Evolutionary conservation across 2,888 invertebrate genomes (phyloP), one percentile per base, ranked within the genome.

Genomic region (Drosophila histrio): DNA sequence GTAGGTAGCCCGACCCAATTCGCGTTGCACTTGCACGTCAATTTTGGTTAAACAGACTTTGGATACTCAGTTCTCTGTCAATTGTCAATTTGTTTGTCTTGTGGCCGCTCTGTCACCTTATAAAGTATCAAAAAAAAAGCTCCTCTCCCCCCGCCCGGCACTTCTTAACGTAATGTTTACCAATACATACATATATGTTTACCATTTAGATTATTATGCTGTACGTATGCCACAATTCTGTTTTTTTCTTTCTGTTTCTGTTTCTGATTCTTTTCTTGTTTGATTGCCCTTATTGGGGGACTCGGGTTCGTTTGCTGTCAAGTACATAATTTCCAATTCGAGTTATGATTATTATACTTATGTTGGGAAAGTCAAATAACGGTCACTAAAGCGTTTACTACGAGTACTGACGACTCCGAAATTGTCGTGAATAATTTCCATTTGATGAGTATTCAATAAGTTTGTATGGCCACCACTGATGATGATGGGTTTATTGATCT

Each of bases 171-270:
- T 53, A 50, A 28, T 46, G 63, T 60, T 57, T 54, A 67, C 44
- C 74, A 85, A 87, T 79, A 81, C 82, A 87, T 81, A 83, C 85
- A 87, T 79, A 81, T 85, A 87, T 81, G 86, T 87, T 79, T 72
- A 85, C 79, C 88, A 87, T 81, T 88, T 88, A 82, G 88, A 85
- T 82, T 82, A 79, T 88, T 82, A 82, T 82, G 88, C 88, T 63
- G 54, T 52, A 28, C 67, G 72, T 85, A 76, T 66, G 76, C 69
- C 38, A 56, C 56, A 72, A 62, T 62, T 66, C 38, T 22, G 17
- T 15, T 26, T 26, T 28, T 26, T 28, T 22, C 9, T 22, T 7
- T 58, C 11, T 22, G 21, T 41, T 24, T 24, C 22, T 30, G 17
- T 17, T 7, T 47, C 6, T 38, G 41, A 22, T 49, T 39, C 39